Conservation (phyloP, 2,797 vertebrate genomes). For the Sebastiscus albofasciatus region DNA sequence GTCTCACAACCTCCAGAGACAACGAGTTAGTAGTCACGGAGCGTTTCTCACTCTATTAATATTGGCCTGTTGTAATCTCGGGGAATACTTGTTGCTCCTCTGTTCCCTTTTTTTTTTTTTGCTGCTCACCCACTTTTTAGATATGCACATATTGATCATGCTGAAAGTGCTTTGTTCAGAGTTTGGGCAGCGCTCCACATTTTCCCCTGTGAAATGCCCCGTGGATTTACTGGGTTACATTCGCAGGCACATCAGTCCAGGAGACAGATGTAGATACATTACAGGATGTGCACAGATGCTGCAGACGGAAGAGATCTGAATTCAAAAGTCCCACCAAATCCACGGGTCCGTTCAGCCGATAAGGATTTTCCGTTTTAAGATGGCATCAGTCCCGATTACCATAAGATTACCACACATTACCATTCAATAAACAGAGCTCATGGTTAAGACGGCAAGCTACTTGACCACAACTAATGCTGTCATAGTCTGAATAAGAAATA, state of each 20-base stretch:
- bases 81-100: conserved; percentile 43
- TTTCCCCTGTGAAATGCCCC: conserved; percentile 35
- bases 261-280: conserved; percentile 39
- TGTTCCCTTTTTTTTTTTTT: conserved; percentile 40
- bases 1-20: conserved; percentile 24
- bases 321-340: conserved; percentile 72
- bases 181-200: conserved; percentile 57
- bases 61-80: conserved; percentile 56
- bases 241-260: conserved; percentile 36
- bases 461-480: conserved; percentile 25
- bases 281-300: conserved; percentile 35
- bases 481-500: background rate
- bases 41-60: conserved; percentile 50
- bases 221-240: conserved; percentile 51
- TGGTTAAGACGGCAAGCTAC: conserved; percentile 13
- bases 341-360: conserved; percentile 68
- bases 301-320: conserved; percentile 38
- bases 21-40: conserved; percentile 30
- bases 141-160: conserved; percentile 71
- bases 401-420: conserved; percentile 74
- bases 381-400: conserved; percentile 59
- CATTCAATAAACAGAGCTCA: conserved; percentile 42
- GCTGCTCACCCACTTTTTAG: conserved; percentile 58
- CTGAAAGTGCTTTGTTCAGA: conserved; percentile 57
- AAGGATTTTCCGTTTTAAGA: conserved; percentile 72